Evolutionary conservation across 1,140 invertebrate species (phyloP).

Genomic region (Psilanteris sp.): DNA sequence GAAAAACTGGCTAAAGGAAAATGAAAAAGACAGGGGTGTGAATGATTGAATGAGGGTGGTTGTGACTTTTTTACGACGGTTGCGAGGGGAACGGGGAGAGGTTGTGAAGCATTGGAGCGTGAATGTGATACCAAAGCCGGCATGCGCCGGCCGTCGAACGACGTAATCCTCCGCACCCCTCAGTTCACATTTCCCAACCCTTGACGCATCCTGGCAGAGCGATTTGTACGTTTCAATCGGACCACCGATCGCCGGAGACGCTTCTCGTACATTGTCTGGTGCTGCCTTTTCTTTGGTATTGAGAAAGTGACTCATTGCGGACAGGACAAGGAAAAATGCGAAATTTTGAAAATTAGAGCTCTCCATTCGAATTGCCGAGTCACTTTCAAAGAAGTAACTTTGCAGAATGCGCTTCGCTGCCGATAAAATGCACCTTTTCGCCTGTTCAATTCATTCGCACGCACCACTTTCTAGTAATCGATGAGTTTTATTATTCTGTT

Average conservation of each 20-base stretch:
- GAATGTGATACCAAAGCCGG: slow-evolving; percentile 62
- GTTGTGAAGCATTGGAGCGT: slow-evolving; percentile 52
- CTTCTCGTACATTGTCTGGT: slow-evolving; percentile 46
- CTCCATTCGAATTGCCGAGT: slow-evolving; percentile 15
- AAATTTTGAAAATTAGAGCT: slow-evolving; percentile 38
- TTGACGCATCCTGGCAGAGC: slow-evolving; percentile 58
- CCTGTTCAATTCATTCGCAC: slow-evolving; percentile 2
- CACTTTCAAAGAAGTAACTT: slow-evolving; percentile 22
- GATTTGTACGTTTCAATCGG: slow-evolving; percentile 73
- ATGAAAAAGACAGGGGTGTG: slow-evolving; percentile 58
- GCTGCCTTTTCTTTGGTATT: slow-evolving; percentile 23
- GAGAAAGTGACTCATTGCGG: slow-evolving; percentile 5
- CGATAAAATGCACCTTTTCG: slow-evolving; percentile 10
- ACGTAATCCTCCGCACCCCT: slow-evolving; percentile 67
- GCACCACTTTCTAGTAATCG: background rate
- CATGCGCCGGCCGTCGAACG: slow-evolving; percentile 53
- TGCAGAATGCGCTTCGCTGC: background rate
- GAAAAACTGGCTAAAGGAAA: slow-evolving; percentile 30
- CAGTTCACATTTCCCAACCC: slow-evolving; percentile 46
- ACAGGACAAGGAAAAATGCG: slow-evolving; percentile 42
- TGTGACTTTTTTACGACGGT: slow-evolving; percentile 43
- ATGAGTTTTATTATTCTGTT: slow-evolving; percentile 22
- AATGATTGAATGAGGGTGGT: slow-evolving; percentile 57
- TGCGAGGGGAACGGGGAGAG: slow-evolving; percentile 27
- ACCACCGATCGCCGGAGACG: slow-evolving; percentile 25